Conservation (phyloP, 1,140 invertebrate genomes). For the Delia radicum region DNA sequence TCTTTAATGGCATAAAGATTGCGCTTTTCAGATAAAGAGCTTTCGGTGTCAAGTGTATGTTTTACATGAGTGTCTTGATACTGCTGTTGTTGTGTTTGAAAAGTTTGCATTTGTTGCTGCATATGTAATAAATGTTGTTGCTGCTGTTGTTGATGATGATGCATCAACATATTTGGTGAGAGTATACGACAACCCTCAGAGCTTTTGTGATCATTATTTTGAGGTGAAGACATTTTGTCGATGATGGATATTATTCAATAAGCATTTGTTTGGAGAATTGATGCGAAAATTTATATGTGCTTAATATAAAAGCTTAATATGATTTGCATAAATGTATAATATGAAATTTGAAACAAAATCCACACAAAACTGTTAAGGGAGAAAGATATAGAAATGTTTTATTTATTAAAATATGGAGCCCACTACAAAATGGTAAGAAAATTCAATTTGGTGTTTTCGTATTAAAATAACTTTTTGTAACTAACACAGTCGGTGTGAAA, state of each 20-base stretch:
- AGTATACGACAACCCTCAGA: not conserved
- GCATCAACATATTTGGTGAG: not conserved
- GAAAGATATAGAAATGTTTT: not conserved
- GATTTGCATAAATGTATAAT: not conserved
- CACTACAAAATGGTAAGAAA: no score
- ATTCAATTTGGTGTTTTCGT: no score
- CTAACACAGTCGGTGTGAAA: no score
- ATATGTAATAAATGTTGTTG: not conserved
- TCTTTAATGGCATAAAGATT: conserved; percentile 48
- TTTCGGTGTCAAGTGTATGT: not conserved
- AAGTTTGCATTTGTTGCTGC: not conserved
- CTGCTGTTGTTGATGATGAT: not conserved
- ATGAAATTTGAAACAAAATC: not conserved
- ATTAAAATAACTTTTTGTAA: no score
- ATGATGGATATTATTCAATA: not conserved
- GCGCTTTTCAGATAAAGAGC: conserved; percentile 28
- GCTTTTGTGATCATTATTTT: not conserved
- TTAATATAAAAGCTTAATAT: not conserved
- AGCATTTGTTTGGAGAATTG: not conserved
- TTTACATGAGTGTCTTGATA: not conserved
- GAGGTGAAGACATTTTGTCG: conserved; percentile 3
- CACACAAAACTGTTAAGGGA: not conserved
- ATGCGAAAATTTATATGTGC: not conserved
- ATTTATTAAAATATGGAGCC: no score
- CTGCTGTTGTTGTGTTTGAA: not conserved